A percentile compares a stretch with the other conserved stretches of the same genome.
Evolutionary conservation across 2,113 vertebrate species (phyloP).

Genomic region (Trachemys scripta): DNA sequence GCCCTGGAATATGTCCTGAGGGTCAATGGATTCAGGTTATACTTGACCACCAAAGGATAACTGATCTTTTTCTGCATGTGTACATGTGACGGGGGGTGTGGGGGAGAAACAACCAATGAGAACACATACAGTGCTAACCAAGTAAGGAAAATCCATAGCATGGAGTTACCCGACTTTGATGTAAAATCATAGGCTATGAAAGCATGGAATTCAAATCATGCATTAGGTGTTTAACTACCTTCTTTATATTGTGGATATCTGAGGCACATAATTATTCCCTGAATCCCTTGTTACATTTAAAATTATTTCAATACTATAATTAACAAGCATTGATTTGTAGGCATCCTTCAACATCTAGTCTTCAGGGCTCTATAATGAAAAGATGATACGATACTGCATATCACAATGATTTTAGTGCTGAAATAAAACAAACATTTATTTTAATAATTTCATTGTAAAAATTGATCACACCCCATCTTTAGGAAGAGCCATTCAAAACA

Average conservation of each 20-base stretch:
- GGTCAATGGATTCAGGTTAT: not conserved
- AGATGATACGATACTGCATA: not conserved
- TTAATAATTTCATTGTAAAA: constrained; percentile 39
- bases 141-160: not conserved
- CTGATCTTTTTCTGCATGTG: not conserved
- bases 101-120: not conserved
- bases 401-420: not conserved
- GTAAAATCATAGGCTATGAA: not conserved
- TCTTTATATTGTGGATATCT: not conserved
- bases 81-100: not conserved
- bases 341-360: not conserved
- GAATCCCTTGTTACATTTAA: not conserved
- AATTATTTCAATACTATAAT: not conserved
- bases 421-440: constrained; percentile 31
- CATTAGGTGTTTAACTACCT: not conserved
- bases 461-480: constrained; percentile 20
- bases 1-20: not conserved
- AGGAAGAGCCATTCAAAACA: constrained; percentile 32
- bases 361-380: constrained; percentile 35
- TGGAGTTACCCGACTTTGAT: not conserved
- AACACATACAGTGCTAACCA: not conserved
- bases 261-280: not conserved
- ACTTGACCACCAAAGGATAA: not conserved
- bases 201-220: not conserved
- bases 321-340: constrained; percentile 30